phyloP scores from a whole-genome alignment of 2,113 vertebrate species.

The Hirundichthys speculiger region DNA sequence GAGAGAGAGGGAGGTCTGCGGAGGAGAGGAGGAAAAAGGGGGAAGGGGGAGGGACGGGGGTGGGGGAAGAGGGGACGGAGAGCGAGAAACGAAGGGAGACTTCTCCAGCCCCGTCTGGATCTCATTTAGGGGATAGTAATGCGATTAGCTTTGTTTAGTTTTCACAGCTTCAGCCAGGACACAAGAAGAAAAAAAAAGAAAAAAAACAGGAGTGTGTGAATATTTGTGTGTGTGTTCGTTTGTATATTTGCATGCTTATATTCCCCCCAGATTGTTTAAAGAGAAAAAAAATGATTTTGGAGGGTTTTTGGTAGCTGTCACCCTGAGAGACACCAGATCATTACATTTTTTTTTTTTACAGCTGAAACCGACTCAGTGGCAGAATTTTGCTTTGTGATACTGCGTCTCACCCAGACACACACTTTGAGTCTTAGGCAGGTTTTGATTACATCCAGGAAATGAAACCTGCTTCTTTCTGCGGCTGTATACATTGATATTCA shows the following conservation, averaged over 20 bases:
- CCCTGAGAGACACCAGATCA: no score
- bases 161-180: conserved; percentile 79
- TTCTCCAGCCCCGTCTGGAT: conserved; percentile 72
- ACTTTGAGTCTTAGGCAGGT: no score
- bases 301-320: no score
- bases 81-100: conserved; percentile 18
- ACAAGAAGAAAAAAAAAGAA: conserved; percentile 64
- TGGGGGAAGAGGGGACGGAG: conserved; percentile 16
- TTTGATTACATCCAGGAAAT: no score
- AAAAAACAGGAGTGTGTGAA: conserved; percentile 39
- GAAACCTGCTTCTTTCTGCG: no score
- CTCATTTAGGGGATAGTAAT: conserved; percentile 82
- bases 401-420: no score
- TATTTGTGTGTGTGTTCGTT: conserved; percentile 3
- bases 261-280: background rate
- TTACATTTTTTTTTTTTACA: no score
- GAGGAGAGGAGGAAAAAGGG: background rate
- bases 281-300: no score
- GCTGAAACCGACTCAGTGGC: no score
- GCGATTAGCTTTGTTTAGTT: conserved; percentile 84
- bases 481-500: no score
- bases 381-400: no score
- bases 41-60: background rate
- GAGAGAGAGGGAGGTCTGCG: background rate
- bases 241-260: background rate